phyloP scores from a whole-genome alignment of 2,113 vertebrate genomes.

The Ranitomeya variabilis region DNA sequence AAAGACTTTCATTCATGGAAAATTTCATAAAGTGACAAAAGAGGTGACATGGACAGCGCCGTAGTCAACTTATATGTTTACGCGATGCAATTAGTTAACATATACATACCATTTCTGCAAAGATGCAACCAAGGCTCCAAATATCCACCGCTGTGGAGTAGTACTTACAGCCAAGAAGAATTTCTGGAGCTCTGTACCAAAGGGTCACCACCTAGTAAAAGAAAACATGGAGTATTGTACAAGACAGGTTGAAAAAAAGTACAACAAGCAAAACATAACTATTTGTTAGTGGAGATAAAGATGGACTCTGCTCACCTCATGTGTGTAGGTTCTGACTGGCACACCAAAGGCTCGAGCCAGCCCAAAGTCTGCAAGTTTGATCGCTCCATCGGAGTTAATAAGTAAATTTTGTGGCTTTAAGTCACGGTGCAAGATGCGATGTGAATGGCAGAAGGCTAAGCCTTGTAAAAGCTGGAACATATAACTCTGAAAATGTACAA shows the following conservation, averaged over 20 bases:
- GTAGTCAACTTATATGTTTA: too few species aligned
- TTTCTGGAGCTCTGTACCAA: conserved; percentile 95
- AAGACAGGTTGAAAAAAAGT: not conserved
- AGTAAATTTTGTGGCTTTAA: conserved; percentile 95
- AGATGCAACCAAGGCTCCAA: conserved; percentile 96
- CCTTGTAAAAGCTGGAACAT: conserved; percentile 95
- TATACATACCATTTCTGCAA: conserved; percentile 89
- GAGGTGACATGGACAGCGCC: too few species aligned
- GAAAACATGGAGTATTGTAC: not conserved
- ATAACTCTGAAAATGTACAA: conserved; percentile 78
- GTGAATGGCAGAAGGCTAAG: conserved; percentile 93
- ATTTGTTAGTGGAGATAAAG: not conserved
- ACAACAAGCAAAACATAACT: not conserved
- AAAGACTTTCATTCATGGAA: too few species aligned
- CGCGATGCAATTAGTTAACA: not conserved
- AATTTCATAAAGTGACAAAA: too few species aligned
- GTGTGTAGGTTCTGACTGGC: conserved; percentile 93
- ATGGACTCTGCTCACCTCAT: conserved; percentile 76
- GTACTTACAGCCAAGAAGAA: conserved; percentile 94
- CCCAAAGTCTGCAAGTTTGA: conserved; percentile 95
- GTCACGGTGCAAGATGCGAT: conserved; percentile 91
- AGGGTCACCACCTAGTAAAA: conserved; percentile 86
- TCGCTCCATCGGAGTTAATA: conserved; percentile 91
- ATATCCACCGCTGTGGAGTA: conserved; percentile 96
- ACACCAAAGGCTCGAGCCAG: conserved; percentile 92